Conservation (phyloP, 1,140 invertebrate species). For the Drosophila kanapiae region DNA sequence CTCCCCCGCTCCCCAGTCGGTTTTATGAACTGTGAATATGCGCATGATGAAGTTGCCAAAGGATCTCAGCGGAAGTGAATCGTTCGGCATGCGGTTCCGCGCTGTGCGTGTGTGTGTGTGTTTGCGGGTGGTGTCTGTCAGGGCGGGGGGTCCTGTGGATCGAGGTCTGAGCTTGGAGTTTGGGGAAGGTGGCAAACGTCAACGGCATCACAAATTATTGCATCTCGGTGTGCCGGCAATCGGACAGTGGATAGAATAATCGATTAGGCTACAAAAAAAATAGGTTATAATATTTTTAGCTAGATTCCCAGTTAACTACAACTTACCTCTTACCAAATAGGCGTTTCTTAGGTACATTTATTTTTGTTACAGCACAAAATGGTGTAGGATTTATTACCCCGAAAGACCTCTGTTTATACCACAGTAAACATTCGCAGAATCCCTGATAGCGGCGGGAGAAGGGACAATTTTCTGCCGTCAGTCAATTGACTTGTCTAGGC, state of each 20-base stretch:
- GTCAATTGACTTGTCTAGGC: conserved; percentile 67
- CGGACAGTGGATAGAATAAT: conserved; percentile 9
- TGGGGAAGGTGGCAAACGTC: conserved; percentile 13
- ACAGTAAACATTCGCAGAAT: conserved; percentile 14
- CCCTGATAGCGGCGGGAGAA: not conserved
- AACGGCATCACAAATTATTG: conserved; percentile 73
- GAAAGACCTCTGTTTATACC: not conserved
- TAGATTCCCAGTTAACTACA: not conserved
- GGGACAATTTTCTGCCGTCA: conserved; percentile 39
- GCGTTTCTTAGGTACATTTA: too few relatives aligned
- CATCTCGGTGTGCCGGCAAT: conserved; percentile 40
- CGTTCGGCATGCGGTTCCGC: conserved; percentile 43
- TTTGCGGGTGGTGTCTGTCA: conserved; percentile 9
- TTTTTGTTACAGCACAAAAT: not conserved
- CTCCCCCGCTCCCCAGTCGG: conserved; percentile 30
- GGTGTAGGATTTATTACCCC: not conserved
- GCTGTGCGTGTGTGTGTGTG: conserved; percentile 24
- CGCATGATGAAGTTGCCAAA: conserved; percentile 64
- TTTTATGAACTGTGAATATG: conserved; percentile 82
- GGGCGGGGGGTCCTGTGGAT: not conserved
- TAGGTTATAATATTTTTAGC: too few relatives aligned
- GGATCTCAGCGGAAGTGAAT: conserved; percentile 57
- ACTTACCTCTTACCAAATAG: too few relatives aligned
- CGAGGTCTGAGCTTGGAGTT: not conserved
- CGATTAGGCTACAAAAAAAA: not conserved